Evolutionary conservation across 2,113 vertebrate genomes (phyloP).

Genomic region (Jacana jacana): DNA sequence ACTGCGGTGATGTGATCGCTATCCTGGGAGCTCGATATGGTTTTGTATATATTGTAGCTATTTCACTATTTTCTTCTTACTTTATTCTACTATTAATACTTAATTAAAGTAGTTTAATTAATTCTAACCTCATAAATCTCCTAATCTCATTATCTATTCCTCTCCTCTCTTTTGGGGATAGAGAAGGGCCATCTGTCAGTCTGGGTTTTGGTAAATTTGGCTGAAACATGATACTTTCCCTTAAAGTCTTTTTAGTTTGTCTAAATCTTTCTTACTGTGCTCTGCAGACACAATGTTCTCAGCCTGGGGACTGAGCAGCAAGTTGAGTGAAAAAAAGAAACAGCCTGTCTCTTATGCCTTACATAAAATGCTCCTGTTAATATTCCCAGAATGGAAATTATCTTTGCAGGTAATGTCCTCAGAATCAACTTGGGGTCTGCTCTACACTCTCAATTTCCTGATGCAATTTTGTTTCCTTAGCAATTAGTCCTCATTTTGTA

Average conservation of each 20-base stretch:
- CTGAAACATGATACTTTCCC: neutral
- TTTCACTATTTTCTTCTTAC: too few species aligned
- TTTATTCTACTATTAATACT: too few species aligned
- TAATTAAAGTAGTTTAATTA: too few species aligned
- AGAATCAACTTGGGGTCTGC: neutral
- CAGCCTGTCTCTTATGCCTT: neutral
- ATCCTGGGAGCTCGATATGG: too few species aligned
- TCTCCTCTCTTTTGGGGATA: too few species aligned
- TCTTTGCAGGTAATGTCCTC: neutral
- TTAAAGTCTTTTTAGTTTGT: neutral
- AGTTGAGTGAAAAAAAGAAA: neutral
- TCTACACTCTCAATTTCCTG: neutral
- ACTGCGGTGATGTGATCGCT: too few species aligned
- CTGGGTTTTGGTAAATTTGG: too few species aligned
- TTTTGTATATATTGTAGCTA: too few species aligned
- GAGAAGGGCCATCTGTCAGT: too few species aligned
- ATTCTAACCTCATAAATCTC: too few species aligned
- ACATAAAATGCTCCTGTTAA: neutral
- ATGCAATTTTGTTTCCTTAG: neutral
- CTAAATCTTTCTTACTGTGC: neutral
- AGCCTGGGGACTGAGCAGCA: neutral
- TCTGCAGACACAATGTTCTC: neutral
- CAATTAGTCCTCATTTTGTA: neutral
- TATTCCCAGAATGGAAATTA: neutral
- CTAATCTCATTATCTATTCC: too few species aligned